Conservation (phyloP, 2,888 invertebrate genomes). For the Thumatha senex region DNA sequence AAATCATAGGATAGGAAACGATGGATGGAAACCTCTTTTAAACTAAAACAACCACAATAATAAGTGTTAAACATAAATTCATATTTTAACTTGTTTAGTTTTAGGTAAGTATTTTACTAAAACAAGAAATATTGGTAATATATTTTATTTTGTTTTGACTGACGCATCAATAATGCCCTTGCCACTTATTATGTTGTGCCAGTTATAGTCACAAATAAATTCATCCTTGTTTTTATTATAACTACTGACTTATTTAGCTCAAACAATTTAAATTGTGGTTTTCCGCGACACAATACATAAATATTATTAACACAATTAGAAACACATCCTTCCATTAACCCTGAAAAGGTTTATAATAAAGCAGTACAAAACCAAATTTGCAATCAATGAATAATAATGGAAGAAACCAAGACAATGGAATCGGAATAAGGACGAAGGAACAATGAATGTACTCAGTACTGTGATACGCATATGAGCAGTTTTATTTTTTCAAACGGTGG, state of each 20-base stretch:
- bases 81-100: slow-evolving; percentile 8
- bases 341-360: slow-evolving; percentile 64
- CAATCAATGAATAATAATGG: slow-evolving; percentile 68
- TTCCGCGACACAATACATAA: slow-evolving; percentile 36
- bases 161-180: background rate
- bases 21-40: too few relatives aligned
- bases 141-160: too few relatives aligned
- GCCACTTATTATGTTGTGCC: slow-evolving; percentile 1
- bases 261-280: slow-evolving; percentile 40
- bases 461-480: slow-evolving; percentile 57
- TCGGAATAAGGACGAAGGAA: slow-evolving; percentile 72
- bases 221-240: slow-evolving; percentile 16
- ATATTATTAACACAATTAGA: slow-evolving; percentile 25
- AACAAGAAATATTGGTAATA: too few relatives aligned
- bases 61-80: slow-evolving; percentile 1
- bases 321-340: slow-evolving; percentile 38
- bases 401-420: slow-evolving; percentile 68
- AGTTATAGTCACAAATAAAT: slow-evolving; percentile 15
- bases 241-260: slow-evolving; percentile 12
- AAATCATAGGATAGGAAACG: too few relatives aligned
- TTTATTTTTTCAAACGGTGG: slow-evolving; percentile 59
- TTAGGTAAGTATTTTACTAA: too few relatives aligned
- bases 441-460: slow-evolving; percentile 57
- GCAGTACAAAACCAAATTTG: slow-evolving; percentile 64
- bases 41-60: too few relatives aligned